Evolutionary conservation across 2,888 invertebrate genomes (phyloP), one percentile per base, ranked within the genome.

Genomic region (Cecidostiba fungosa): DNA sequence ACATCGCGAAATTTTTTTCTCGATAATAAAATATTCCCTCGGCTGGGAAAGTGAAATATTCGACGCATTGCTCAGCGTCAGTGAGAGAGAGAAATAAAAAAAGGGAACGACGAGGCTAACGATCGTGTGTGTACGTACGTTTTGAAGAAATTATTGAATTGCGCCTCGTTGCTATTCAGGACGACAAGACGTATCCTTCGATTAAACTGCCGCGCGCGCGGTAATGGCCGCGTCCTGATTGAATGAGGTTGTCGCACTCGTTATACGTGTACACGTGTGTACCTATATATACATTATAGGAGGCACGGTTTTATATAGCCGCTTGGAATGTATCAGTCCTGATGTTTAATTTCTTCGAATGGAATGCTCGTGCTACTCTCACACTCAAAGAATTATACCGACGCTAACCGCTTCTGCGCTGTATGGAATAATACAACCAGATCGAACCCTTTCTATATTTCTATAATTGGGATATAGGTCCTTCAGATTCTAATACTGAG

Each of bases 181-280:
- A 85, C 87, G 86, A 70, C 78, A 77, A 88, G 85, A 85, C 79
- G 86, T 85, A 87, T 88, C 87, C 87, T 88, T 87, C 87, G 85
- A 87, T 87, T 77, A 87, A 86, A 88, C 87, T 87, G 87, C 86
- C 50, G 16, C 50, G 4, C 50, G 50, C 76, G 82, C 73, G 76
- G 86, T 86, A 87, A 87, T 87, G 85, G 82, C 87, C 66, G 80
- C 54, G 78, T 26, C 43, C n/a, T 76, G 82, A 88, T 87, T 88
- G 78, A 86, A 87, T n/a, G 26, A 80, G 74, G 73, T 73, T 66
- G 81, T 19, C 81, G 59, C 43, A 26, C 59, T 81, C 81, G 66
- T 81, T 74, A 73, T 26, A 12, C n/a, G 39, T n/a, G 19, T 16
- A 12, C n/a, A 12, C 16, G 23, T 26, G n/a, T 29, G n/a, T n/a